A percentile compares a stretch with the other conserved stretches of the same genome.
phyloP scores from a whole-genome alignment of 2,113 vertebrate genomes.

The Rostratula benghalensis region DNA sequence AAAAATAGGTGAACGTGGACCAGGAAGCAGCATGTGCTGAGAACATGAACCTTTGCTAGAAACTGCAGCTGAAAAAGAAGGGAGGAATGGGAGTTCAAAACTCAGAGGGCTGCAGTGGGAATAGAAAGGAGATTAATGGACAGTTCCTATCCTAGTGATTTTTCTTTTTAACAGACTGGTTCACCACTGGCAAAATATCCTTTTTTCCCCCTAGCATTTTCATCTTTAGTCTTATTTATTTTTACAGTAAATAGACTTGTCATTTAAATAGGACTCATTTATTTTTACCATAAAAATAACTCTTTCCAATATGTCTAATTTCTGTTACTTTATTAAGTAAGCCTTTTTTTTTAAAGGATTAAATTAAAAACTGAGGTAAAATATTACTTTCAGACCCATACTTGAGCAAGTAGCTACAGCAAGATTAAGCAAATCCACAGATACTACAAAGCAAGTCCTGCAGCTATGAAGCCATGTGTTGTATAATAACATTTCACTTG shows the following conservation, averaged over 20 bases:
- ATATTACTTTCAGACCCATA: not conserved
- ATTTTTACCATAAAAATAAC: not conserved
- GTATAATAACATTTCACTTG: not conserved
- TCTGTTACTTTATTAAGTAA: not conserved
- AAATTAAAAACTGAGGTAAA: not conserved
- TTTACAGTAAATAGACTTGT: not conserved
- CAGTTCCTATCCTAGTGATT: not conserved
- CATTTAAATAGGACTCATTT: not conserved
- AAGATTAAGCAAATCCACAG: not conserved
- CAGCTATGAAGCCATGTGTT: not conserved
- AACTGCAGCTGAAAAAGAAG: not conserved
- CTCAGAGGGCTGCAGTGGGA: not conserved
- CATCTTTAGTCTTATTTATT: not conserved
- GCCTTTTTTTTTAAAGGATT: not conserved
- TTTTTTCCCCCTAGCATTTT: not conserved
- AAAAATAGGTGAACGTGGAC: not conserved
- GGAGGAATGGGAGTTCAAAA: not conserved
- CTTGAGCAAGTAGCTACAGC: not conserved
- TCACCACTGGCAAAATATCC: not conserved
- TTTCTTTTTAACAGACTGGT: not conserved
- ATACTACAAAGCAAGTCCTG: not conserved
- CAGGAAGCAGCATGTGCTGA: not conserved
- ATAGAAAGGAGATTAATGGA: not conserved
- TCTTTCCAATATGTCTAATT: not conserved
- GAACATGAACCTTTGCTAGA: not conserved